Percentiles rank a stretch among this genome's conserved stretches.
These are phyloP conservation scores for Eustalomyia histrio DNA, from an alignment of 2,888 invertebrate genomes.

Conservation along the genomic window DNA sequence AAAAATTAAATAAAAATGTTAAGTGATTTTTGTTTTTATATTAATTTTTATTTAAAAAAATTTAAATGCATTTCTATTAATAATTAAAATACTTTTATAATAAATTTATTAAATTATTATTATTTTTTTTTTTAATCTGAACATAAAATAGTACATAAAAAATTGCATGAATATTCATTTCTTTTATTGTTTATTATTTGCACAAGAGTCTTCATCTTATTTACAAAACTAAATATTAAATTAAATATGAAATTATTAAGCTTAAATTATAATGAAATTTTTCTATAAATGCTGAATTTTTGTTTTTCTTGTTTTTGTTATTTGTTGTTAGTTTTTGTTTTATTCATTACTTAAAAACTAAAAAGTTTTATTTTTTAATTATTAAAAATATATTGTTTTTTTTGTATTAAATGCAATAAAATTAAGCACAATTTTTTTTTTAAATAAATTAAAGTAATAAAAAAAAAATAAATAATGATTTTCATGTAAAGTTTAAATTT, in stretches of 20 bases:
- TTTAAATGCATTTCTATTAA: slow-evolving; percentile 50
- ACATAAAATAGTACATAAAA: slow-evolving; percentile 38
- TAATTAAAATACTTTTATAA: slow-evolving; percentile 24
- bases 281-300: slow-evolving; percentile 59
- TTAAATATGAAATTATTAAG: slow-evolving; percentile 39
- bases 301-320: slow-evolving; percentile 6
- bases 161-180: slow-evolving; percentile 27
- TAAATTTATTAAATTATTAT: slow-evolving; percentile 27
- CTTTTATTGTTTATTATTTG: slow-evolving; percentile 61
- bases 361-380: slow-evolving; percentile 49
- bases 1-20: slow-evolving; percentile 19
- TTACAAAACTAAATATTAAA: slow-evolving; percentile 62
- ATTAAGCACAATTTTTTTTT: slow-evolving; percentile 74
- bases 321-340: slow-evolving; percentile 59
- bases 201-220: slow-evolving; percentile 62
- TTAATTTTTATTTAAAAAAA: slow-evolving; percentile 40
- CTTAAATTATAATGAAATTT: slow-evolving; percentile 54
- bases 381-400: slow-evolving; percentile 1
- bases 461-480: slow-evolving; percentile 39
- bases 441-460: slow-evolving; percentile 47
- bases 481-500: slow-evolving; percentile 38
- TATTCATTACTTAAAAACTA: slow-evolving; percentile 71
- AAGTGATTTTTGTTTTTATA: neutral
- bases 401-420: slow-evolving; percentile 73
- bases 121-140: slow-evolving; percentile 31